Evolutionary conservation across 1,140 invertebrate species (phyloP), one percentile per base, ranked within the genome.

Genomic region (Pseudomyrmex dendroicus): DNA sequence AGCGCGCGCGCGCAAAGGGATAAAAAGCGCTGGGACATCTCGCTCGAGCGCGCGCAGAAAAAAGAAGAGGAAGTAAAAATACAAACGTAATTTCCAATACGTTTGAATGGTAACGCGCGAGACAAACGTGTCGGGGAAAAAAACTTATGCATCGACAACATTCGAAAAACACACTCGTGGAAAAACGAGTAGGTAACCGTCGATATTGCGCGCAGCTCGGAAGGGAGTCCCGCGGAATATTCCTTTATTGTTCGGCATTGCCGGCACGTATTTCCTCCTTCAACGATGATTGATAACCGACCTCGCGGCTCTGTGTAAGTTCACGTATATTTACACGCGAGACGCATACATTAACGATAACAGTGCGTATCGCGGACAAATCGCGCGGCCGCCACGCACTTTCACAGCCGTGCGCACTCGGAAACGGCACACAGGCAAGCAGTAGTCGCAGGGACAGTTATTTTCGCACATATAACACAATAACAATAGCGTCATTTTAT

Each of bases 201-300:
- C 48, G 70, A 73, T 73, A 73, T 74, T 73, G 67, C n/a, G 59
- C 80, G 46, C 80, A 22, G 25, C 54, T 46, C 80, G n/a, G 57
- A 25, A 0, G 35, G 35, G 35, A 35, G 0, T 35, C 1, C 5
- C 25, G 13, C 44, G 68, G 72, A 76, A 66, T 66, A 78, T 35
- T 35, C 35, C 4, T 52, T 4, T 48, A 77, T 77, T 83, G 82
- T 77, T 63, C 80, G 82, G 44, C 73, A 77, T 66, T 76, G 82
- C 59, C 44, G 76, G 54, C 76, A 80, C 76, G 76, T 80, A 80
- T 80, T 61, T 56, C 44, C 66, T 80, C 54, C 76, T 80, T 80
- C 76, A 80, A 80, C 66, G 76, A 80, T 80, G 76, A 80, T 80
- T 80, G 76, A 80, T 80, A 80, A 80, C 76, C 76, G 54, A 57